Percentiles rank a stretch among this genome's conserved stretches.
Conservation (phyloP, 2,797 vertebrate genomes). For the Peromyscus eremicus region DNA sequence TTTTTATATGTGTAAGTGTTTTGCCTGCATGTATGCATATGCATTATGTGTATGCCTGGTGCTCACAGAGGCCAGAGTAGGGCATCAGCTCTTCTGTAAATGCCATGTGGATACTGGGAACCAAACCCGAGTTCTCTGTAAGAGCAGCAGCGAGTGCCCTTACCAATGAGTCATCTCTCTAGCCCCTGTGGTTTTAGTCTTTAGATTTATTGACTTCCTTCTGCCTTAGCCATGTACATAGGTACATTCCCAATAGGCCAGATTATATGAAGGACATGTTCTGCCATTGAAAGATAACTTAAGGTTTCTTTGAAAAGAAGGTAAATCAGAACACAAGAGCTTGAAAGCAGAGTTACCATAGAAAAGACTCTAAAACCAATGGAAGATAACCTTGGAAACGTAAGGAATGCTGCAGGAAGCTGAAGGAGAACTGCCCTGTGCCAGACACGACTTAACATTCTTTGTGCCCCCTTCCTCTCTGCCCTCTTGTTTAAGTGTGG, state of each 20-base stretch:
- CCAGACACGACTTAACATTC: not conserved
- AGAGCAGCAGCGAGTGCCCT: not conserved
- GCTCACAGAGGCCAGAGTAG: not conserved
- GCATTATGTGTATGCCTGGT: not conserved
- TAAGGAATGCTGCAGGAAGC: conserved; percentile 45
- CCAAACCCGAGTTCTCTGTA: not conserved
- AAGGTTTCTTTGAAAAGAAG: not conserved
- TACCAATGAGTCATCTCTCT: not conserved
- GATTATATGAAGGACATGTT: conserved; percentile 93
- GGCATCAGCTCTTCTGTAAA: not conserved
- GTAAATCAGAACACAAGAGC: not conserved
- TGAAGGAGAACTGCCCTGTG: not conserved
- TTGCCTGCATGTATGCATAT: not conserved
- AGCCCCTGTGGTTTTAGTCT: conserved; percentile 83
- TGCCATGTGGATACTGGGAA: not conserved
- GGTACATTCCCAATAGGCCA: conserved; percentile 91
- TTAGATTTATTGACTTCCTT: conserved; percentile 89
- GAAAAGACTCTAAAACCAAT: conserved; percentile 89
- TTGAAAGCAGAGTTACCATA: conserved; percentile 90
- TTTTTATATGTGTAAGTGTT: not conserved
- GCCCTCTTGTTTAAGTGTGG: not conserved
- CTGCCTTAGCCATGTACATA: conserved; percentile 90
- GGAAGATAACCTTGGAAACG: conserved; percentile 60
- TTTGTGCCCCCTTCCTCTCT: not conserved
- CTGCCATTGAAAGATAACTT: conserved; percentile 80